These are phyloP conservation scores for Conus canariensis DNA, from an alignment of 2,888 invertebrate genomes.

Conservation along the genomic window DNA sequence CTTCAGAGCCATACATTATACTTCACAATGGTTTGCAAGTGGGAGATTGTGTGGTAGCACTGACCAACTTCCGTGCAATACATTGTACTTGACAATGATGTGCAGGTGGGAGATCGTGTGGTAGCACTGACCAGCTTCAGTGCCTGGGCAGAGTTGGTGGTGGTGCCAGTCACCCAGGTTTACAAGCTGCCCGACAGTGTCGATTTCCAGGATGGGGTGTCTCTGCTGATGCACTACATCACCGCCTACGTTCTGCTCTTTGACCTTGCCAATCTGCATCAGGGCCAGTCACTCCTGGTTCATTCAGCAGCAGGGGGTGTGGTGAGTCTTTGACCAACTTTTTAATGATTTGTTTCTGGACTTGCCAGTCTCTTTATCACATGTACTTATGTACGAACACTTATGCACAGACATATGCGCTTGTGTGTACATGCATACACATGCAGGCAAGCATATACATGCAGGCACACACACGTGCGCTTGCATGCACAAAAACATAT, in stretches of 20 bases:
- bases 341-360: too few species aligned
- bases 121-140: conserved; percentile 90
- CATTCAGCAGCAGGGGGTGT: conserved; percentile 94
- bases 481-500: too few species aligned
- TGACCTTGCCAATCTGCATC: conserved; percentile 88
- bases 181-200: conserved; percentile 88
- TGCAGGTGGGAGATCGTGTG: conserved; percentile 81
- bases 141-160: conserved; percentile 92
- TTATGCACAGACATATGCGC: too few species aligned
- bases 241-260: conserved; percentile 92
- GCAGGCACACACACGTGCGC: too few species aligned
- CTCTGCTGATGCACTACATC: conserved; percentile 91
- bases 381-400: too few species aligned
- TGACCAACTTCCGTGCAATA: neutral
- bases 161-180: conserved; percentile 87
- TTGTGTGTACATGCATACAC: too few species aligned
- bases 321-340: conserved; percentile 80
- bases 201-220: conserved; percentile 88
- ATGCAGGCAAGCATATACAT: too few species aligned
- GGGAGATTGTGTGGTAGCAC: neutral
- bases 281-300: conserved; percentile 89
- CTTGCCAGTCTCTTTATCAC: too few species aligned
- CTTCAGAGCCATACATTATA: neutral
- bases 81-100: neutral
- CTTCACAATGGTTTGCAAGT: neutral